Percentiles rank a stretch among this genome's conserved stretches.
Evolutionary conservation across 2,888 invertebrate species (phyloP).

Genomic region (Abrostola tripartita): DNA sequence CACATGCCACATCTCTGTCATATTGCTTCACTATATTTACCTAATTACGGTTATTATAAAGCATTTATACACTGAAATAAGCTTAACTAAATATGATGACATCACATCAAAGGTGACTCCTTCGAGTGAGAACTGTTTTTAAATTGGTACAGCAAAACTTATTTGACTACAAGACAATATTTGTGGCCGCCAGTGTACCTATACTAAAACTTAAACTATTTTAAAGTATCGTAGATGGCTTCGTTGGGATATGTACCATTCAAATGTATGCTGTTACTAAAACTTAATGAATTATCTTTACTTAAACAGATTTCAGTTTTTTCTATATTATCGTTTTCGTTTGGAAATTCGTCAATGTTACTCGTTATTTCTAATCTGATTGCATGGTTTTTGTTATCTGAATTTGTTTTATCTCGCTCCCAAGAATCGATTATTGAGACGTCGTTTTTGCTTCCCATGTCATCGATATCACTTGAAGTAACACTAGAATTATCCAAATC

Average conservation of each 20-base stretch:
- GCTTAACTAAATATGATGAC: slow-evolving; percentile 37
- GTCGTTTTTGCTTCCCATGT: slow-evolving; percentile 80
- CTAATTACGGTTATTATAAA: slow-evolving; percentile 45
- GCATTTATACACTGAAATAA: slow-evolving; percentile 53
- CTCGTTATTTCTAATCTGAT: slow-evolving; percentile 86
- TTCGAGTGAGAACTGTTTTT: slow-evolving; percentile 59
- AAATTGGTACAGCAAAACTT: slow-evolving; percentile 62
- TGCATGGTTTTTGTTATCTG: slow-evolving; percentile 81
- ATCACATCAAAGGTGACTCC: slow-evolving; percentile 47
- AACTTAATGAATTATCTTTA: slow-evolving; percentile 83
- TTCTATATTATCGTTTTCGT: slow-evolving; percentile 73
- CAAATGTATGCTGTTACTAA: slow-evolving; percentile 87
- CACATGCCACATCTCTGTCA: slow-evolving; percentile 47
- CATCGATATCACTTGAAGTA: slow-evolving; percentile 81
- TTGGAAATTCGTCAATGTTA: slow-evolving; percentile 82
- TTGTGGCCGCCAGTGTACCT: slow-evolving; percentile 59
- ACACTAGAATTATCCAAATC: slow-evolving; percentile 83
- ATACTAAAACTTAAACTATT: slow-evolving; percentile 67
- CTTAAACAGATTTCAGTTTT: slow-evolving; percentile 76
- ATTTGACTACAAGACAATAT: slow-evolving; percentile 65
- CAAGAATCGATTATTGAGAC: slow-evolving; percentile 84
- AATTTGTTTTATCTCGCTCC: slow-evolving; percentile 77
- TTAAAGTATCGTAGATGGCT: slow-evolving; percentile 87
- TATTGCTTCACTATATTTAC: slow-evolving; percentile 39
- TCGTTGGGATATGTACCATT: slow-evolving; percentile 88